Evolutionary conservation across 2,888 invertebrate species (phyloP).

Genomic region (Stenolophus ochropezus): DNA sequence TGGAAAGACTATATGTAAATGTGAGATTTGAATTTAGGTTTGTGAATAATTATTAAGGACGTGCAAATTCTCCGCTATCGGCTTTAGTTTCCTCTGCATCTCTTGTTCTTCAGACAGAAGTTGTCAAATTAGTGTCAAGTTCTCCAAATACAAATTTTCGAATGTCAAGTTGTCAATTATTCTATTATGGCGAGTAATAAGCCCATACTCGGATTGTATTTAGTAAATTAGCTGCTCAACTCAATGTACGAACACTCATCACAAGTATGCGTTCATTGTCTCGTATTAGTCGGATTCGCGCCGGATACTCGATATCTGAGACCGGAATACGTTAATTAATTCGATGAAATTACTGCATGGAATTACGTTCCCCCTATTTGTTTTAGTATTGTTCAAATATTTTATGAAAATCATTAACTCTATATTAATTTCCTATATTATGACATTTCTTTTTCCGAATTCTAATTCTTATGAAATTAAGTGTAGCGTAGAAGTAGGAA

Average conservation of each 20-base stretch:
- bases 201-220: conserved; percentile 1
- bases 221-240: conserved; percentile 1
- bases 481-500: no score
- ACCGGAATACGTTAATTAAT: background rate
- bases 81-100: background rate
- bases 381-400: background rate
- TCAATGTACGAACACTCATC: background rate
- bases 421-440: no score
- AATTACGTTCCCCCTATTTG: background rate
- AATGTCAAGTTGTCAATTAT: conserved; percentile 52
- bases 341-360: background rate
- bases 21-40: no score
- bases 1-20: no score
- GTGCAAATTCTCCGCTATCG: no score
- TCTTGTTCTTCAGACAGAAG: background rate
- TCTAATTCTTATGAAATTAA: no score
- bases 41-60: no score
- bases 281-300: background rate
- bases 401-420: no score
- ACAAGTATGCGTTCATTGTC: background rate
- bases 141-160: conserved; percentile 44
- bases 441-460: no score
- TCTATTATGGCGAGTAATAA: conserved; percentile 34
- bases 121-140: conserved; percentile 54
- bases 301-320: background rate